phyloP scores from a whole-genome alignment of 2,113 vertebrate genomes.

The Orycteropus afer region DNA sequence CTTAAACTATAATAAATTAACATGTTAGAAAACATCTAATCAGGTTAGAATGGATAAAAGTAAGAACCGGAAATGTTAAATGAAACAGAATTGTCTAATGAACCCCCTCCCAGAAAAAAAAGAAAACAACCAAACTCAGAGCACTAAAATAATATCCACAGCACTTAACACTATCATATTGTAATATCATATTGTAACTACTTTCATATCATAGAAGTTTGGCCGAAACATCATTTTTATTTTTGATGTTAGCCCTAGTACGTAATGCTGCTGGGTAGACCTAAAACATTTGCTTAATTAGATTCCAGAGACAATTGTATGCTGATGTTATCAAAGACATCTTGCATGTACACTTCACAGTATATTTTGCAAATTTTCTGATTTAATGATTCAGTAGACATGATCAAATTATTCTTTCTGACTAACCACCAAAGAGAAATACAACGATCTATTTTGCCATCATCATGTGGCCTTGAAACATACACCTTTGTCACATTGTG shows the following conservation, averaged over 20 bases:
- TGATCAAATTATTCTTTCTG: conserved; percentile 33
- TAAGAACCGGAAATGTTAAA: neutral
- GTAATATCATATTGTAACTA: neutral
- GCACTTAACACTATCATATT: neutral
- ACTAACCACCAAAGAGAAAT: conserved; percentile 9
- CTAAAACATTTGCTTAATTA: conserved; percentile 6
- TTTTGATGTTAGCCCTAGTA: neutral
- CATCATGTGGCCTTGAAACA: neutral
- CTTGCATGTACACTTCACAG: conserved; percentile 44
- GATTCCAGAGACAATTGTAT: neutral
- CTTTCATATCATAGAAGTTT: neutral
- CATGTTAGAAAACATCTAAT: neutral
- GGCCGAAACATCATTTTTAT: neutral
- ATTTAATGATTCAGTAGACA: conserved; percentile 57
- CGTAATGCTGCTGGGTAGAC: neutral
- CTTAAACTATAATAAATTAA: neutral
- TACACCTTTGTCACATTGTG: neutral
- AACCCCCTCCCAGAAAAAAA: too few species aligned
- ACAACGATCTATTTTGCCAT: neutral
- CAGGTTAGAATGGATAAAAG: neutral
- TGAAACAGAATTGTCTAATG: neutral
- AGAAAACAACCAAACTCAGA: too few species aligned
- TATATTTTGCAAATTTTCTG: conserved; percentile 51
- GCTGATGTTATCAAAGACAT: conserved; percentile 32
- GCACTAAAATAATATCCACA: neutral